phyloP scores from a whole-genome alignment of 2,888 invertebrate genomes.

The Julus scandinavius region DNA sequence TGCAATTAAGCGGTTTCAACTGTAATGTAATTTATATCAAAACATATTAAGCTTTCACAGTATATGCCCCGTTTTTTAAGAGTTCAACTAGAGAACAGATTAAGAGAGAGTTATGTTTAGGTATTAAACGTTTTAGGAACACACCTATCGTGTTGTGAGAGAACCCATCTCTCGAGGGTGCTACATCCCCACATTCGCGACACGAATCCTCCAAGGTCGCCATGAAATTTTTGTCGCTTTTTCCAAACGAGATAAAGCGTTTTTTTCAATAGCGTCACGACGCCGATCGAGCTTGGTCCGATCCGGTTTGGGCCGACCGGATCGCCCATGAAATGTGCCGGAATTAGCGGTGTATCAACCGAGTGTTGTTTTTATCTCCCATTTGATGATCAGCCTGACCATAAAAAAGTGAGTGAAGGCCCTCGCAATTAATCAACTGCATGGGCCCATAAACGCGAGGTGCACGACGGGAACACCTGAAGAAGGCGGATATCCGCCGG shows the following conservation, averaged over 20 bases:
- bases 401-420: constrained; percentile 28
- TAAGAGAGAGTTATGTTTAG: too few species aligned
- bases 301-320: not conserved
- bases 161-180: too few species aligned
- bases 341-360: constrained; percentile 6
- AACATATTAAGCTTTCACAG: too few species aligned
- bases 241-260: not conserved
- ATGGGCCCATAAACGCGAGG: not conserved
- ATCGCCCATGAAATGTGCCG: not conserved
- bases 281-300: not conserved
- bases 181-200: not conserved
- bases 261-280: not conserved
- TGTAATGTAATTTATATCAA: too few species aligned
- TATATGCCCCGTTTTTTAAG: too few species aligned
- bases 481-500: constrained; percentile 14
- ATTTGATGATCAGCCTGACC: constrained; percentile 2
- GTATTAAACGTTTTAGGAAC: too few species aligned
- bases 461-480: constrained; percentile 26
- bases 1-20: too few species aligned
- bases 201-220: constrained; percentile 2
- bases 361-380: constrained; percentile 2
- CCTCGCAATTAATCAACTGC: constrained; percentile 19
- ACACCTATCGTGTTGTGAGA: too few species aligned
- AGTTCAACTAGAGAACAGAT: too few species aligned
- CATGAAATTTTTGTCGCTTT: not conserved